A percentile compares a stretch with the other conserved stretches of the same genome.
Evolutionary conservation across 2,113 vertebrate genomes (phyloP).

Genomic region (Myotis brandtii): DNA sequence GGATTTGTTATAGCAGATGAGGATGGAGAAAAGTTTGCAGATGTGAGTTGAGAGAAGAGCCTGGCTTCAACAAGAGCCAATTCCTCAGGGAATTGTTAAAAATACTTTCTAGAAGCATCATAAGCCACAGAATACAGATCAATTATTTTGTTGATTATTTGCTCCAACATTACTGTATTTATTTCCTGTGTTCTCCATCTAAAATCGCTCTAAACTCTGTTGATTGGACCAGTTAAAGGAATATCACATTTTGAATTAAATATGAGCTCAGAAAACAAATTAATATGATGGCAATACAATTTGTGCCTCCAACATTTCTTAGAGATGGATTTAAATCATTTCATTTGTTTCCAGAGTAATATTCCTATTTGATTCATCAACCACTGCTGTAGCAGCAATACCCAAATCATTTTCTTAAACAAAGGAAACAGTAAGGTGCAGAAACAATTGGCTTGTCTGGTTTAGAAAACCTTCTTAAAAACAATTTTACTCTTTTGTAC

Average conservation of each 20-base stretch:
- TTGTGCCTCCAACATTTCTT: constrained; percentile 56
- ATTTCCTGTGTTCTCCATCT: constrained; percentile 5
- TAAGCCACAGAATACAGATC: constrained; percentile 49
- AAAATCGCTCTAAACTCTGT: constrained; percentile 51
- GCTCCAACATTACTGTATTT: constrained; percentile 68
- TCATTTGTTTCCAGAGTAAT: constrained; percentile 60
- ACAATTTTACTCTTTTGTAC: constrained; percentile 48
- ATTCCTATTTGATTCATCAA: not conserved
- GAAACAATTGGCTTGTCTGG: constrained; percentile 18
- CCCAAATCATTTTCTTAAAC: constrained; percentile 56
- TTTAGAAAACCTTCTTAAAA: constrained; percentile 55
- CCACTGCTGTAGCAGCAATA: not conserved
- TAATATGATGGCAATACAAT: constrained; percentile 61
- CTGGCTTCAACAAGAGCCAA: constrained; percentile 48
- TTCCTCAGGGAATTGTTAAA: constrained; percentile 51
- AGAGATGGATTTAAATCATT: constrained; percentile 61
- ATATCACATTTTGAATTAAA: constrained; percentile 71
- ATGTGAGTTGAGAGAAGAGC: not conserved
- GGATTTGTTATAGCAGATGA: not conserved
- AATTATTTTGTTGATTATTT: constrained; percentile 60
- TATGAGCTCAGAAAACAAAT: constrained; percentile 71
- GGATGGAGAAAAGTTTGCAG: constrained; percentile 28
- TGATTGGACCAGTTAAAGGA: constrained; percentile 64
- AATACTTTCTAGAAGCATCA: constrained; percentile 61
- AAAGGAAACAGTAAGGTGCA: constrained; percentile 31